Percentiles rank a stretch among this genome's conserved stretches.
These are phyloP conservation scores for Mirounga angustirostris DNA, from an alignment of 2,113 vertebrate genomes.

Conservation along the genomic window DNA sequence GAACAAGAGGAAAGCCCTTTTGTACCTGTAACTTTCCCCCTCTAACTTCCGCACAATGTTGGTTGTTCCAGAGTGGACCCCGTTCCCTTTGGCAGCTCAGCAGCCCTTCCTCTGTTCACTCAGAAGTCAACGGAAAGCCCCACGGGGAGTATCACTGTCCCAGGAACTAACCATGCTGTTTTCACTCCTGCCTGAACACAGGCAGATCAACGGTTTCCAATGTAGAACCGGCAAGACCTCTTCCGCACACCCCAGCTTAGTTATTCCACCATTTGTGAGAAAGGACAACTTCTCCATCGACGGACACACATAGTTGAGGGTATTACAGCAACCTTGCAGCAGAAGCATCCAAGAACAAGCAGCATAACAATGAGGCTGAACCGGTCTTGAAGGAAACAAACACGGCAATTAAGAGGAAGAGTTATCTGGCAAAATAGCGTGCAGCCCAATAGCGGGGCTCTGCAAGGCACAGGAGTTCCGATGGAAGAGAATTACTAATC, in stretches of 20 bases:
- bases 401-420: conserved; percentile 73
- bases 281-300: neutral
- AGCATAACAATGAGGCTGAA: conserved; percentile 76
- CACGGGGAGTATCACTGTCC: fast-evolving
- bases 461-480: conserved; percentile 4
- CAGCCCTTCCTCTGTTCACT: neutral
- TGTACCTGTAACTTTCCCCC: neutral
- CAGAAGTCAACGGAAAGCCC: neutral
- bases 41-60: fast-evolving
- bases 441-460: conserved; percentile 58
- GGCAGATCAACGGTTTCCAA: neutral
- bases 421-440: conserved; percentile 1
- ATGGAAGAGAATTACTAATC: conserved; percentile 66
- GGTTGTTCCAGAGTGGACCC: fast-evolving
- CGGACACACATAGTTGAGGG: neutral
- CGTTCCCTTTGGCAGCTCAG: neutral
- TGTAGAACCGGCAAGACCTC: conserved; percentile 26
- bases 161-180: fast-evolving
- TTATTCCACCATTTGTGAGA: neutral
- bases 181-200: neutral
- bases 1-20: neutral
- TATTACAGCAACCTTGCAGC: conserved; percentile 37
- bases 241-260: neutral
- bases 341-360: conserved; percentile 54
- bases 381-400: conserved; percentile 73